Base-by-base conservation (phyloP, 2,888 invertebrate genomes). In the Eupithecia pulchellata region DNA sequence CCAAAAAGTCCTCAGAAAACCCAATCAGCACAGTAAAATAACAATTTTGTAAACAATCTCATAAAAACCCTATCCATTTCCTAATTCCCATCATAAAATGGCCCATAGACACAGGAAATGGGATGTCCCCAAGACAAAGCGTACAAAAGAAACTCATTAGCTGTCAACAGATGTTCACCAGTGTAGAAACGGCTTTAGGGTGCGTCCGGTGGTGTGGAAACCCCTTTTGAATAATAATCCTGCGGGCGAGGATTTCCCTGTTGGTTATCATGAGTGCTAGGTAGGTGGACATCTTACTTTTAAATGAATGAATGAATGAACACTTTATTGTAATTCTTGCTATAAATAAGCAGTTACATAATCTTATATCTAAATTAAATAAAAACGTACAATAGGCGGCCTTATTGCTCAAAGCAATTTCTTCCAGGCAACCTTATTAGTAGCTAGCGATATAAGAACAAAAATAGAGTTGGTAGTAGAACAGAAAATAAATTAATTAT, bases 71-170 rank as follows among this genome's bases (percentile, higher is more conserved):
- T 60, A n/a, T 32, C 58, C 58, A 30, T 30, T 11, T 17, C 58
- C 30, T 60, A 60, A 60, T 60, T 30, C 20, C 58, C 58, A 30
- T 17, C 30, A 60, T 30, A 60, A 60, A 60, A 60, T n/a, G 58
- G 58, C 4, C 57, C 57, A 60, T 30, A 52, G 52, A 30, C 58
- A 30, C 29, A 8, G 32, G 58, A 60, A 60, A 39, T 68, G 29
- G 14, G 36, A 62, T 17, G 55, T 13, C 30, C 42, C 58, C 9
- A 32, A 64, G 60, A 67, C 66, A 63, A 60, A 71, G 47, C 47
- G 36, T 27, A 64, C 52, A 71, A 71, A 64, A 64, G 52, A 25
- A 62, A 11, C 66, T 64, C 64, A 71, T 67, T 71, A 71, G 25
- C 62, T 34, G 36, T 52, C 64, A 29, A 58, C 64, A 60, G 52